Percentiles rank a stretch among this genome's conserved stretches.
Evolutionary conservation across 92 coral and sea anemone species (phyloP).

Genomic region (Bergia sp.): DNA sequence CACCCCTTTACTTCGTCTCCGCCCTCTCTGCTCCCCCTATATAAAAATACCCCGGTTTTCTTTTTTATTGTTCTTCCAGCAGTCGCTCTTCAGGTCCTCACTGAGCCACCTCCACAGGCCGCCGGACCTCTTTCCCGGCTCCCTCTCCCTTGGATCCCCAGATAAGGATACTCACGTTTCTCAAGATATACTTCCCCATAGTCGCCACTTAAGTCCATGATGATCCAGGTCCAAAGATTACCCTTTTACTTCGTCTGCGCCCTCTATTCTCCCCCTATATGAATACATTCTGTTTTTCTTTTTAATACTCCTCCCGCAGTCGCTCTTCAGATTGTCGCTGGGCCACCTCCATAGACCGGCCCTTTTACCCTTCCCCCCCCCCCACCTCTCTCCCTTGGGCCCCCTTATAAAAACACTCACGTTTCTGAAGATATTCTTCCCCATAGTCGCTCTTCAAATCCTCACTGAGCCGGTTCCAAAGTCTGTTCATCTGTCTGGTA

Average conservation of each 20-base stretch:
- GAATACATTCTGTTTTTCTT: slow-evolving; percentile 31
- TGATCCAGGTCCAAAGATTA: too few species aligned
- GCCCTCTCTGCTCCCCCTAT: neutral
- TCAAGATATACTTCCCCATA: too few species aligned
- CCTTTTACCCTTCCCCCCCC: neutral
- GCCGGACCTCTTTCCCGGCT: neutral
- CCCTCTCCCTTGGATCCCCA: neutral
- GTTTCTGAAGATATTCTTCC: slow-evolving; percentile 45
- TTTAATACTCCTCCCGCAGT: slow-evolving; percentile 50
- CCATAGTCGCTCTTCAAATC: slow-evolving; percentile 68
- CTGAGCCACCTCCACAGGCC: too few species aligned
- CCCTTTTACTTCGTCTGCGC: neutral
- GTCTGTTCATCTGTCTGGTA: slow-evolving; percentile 19
- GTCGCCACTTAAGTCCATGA: neutral
- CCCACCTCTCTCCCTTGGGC: too few species aligned
- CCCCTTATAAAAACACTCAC: neutral
- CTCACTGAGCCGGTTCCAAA: slow-evolving; percentile 65
- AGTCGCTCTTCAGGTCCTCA: too few species aligned
- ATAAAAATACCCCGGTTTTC: too few species aligned
- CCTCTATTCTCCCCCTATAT: neutral
- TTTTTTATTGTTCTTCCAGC: too few species aligned
- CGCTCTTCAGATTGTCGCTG: slow-evolving; percentile 13
- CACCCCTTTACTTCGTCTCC: neutral
- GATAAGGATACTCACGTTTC: too few species aligned
- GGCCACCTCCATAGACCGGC: neutral